phyloP scores from a whole-genome alignment of 2,113 vertebrate species.

The Nerophis ophidion region DNA sequence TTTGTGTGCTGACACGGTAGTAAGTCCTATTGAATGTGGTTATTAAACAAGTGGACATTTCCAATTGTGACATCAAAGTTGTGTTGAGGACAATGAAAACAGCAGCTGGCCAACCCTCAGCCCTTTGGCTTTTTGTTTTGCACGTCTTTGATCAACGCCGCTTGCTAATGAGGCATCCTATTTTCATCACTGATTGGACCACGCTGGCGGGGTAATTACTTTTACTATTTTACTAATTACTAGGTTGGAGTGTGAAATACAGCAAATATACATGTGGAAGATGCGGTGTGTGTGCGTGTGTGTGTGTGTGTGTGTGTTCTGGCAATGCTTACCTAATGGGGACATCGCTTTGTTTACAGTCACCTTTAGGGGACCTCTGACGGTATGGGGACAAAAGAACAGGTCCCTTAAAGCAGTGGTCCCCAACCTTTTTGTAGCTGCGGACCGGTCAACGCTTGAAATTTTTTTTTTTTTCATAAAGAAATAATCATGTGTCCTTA shows the following conservation, averaged over 20 bases:
- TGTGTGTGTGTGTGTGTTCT: no score
- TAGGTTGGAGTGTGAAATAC: neutral
- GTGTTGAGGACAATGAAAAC: constrained; percentile 46
- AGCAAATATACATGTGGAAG: no score
- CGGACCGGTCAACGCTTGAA: no score
- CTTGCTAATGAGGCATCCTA: constrained; percentile 22
- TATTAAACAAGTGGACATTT: constrained; percentile 32
- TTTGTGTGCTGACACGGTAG: constrained; percentile 5
- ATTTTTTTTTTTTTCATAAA: no score
- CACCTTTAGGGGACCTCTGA: no score
- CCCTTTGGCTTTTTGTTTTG: constrained; percentile 21
- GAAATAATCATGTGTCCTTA: no score
- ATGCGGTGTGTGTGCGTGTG: neutral
- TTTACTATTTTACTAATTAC: neutral
- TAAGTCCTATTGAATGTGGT: constrained; percentile 14
- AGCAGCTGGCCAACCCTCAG: constrained; percentile 25
- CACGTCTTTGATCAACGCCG: constrained; percentile 49
- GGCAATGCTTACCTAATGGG: no score
- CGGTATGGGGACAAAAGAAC: no score
- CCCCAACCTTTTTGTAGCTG: no score
- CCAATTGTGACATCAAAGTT: constrained; percentile 55
- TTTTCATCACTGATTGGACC: neutral
- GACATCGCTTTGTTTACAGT: no score
- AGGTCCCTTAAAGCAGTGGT: no score
- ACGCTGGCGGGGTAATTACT: neutral